Evolutionary conservation across 2,888 invertebrate genomes (phyloP).

Genomic region (Syritta pipiens): DNA sequence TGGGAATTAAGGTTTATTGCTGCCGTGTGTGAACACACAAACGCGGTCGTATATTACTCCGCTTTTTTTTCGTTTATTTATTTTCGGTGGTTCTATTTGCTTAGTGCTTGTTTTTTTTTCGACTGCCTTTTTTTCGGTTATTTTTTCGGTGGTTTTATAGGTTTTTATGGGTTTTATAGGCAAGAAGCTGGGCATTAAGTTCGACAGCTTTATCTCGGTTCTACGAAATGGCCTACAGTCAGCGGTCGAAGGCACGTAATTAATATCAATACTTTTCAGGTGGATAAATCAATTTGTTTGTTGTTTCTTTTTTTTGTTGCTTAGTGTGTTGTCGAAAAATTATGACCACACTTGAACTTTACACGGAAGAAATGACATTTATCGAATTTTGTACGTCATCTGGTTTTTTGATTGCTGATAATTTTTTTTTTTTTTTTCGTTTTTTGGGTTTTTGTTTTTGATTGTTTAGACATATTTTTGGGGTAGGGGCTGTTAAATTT

Average conservation of each 20-base stretch:
- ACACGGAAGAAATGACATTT: neutral
- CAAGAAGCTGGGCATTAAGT: conserved; percentile 29
- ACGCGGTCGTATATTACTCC: conserved; percentile 37
- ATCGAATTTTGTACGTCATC: neutral
- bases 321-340: neutral
- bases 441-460: no score
- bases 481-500: no score
- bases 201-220: neutral
- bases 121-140: neutral
- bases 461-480: no score
- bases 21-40: conserved; percentile 20
- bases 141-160: conserved; percentile 20
- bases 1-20: conserved; percentile 49
- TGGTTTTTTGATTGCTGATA: neutral
- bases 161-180: conserved; percentile 22
- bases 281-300: conserved; percentile 19
- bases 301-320: neutral
- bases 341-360: conserved; percentile 19
- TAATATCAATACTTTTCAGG: conserved; percentile 25
- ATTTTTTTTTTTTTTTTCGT: neutral
- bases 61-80: neutral
- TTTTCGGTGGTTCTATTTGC: conserved; percentile 24
- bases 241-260: neutral
- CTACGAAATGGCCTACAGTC: no score
- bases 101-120: conserved; percentile 20